Conservation (phyloP, 2,888 invertebrate genomes). For the Isoperla grammatica region DNA sequence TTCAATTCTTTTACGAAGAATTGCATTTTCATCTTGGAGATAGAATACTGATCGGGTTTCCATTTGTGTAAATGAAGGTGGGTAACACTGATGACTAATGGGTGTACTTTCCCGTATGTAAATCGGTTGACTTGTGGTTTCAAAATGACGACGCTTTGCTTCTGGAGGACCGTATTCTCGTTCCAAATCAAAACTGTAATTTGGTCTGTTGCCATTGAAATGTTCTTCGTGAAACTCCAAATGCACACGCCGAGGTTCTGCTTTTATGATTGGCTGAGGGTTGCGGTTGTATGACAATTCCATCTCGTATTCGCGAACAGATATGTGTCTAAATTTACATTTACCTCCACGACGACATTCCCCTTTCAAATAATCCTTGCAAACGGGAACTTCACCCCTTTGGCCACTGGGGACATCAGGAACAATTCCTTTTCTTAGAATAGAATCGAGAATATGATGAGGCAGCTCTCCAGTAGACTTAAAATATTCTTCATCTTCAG, state of each 20-base stretch:
- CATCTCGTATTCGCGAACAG: constrained; percentile 36
- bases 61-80: neutral
- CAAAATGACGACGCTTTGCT: constrained; percentile 38
- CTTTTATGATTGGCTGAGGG: neutral
- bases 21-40: constrained; percentile 59
- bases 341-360: constrained; percentile 45
- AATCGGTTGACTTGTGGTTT: constrained; percentile 20
- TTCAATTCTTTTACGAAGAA: constrained; percentile 60
- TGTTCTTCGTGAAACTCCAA: constrained; percentile 19
- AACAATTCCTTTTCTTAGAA: constrained; percentile 34
- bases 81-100: constrained; percentile 3
- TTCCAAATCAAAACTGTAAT: constrained; percentile 6
- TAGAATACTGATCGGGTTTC: constrained; percentile 43
- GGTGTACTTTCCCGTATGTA: constrained; percentile 11
- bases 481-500: constrained; percentile 68
- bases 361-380: constrained; percentile 50
- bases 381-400: constrained; percentile 41
- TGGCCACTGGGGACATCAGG: neutral
- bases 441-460: constrained; percentile 46
- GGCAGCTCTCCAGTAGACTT: constrained; percentile 67
- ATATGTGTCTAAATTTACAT: constrained; percentile 46
- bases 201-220: neutral
- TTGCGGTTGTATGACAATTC: constrained; percentile 3
- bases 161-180: constrained; percentile 40
- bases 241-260: constrained; percentile 6